Evolutionary conservation across 1,140 invertebrate genomes (phyloP).

Genomic region (Lysiphlebus fabarum): DNA sequence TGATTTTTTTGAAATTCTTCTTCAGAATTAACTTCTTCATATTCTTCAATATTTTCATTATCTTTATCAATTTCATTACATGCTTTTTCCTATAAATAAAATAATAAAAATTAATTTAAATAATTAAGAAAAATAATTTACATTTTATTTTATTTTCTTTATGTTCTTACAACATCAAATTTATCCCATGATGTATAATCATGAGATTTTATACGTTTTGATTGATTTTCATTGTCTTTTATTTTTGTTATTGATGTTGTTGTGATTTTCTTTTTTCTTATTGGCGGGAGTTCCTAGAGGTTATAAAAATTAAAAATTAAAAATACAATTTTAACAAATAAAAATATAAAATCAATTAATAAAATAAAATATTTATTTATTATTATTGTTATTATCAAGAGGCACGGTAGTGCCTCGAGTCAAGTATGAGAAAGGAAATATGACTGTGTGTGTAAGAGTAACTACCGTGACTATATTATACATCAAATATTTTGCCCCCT

Average conservation of each 20-base stretch:
- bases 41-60: conserved; percentile 53
- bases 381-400: neutral
- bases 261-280: conserved; percentile 48
- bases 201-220: conserved; percentile 53
- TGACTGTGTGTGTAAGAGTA: too few species aligned
- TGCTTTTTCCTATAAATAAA: conserved; percentile 63
- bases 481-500: too few species aligned
- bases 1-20: conserved; percentile 61
- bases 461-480: too few species aligned
- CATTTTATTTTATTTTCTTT: conserved; percentile 7
- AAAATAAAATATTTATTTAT: neutral
- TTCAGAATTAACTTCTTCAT: conserved; percentile 58
- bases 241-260: conserved; percentile 15
- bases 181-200: conserved; percentile 79
- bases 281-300: conserved; percentile 55
- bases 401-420: too few species aligned
- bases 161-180: conserved; percentile 70
- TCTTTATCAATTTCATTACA: conserved; percentile 66
- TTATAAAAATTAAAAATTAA: neutral
- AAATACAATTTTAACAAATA: neutral
- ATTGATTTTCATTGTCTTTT: conserved; percentile 31
- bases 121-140: conserved; percentile 4
- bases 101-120: conserved; percentile 14
- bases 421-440: too few species aligned
- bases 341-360: too few species aligned